A percentile compares a stretch with the other conserved stretches of the same genome.
These are phyloP conservation scores for Emydoidea blandingii DNA, from an alignment of 2,797 vertebrate genomes.

Conservation along the genomic window DNA sequence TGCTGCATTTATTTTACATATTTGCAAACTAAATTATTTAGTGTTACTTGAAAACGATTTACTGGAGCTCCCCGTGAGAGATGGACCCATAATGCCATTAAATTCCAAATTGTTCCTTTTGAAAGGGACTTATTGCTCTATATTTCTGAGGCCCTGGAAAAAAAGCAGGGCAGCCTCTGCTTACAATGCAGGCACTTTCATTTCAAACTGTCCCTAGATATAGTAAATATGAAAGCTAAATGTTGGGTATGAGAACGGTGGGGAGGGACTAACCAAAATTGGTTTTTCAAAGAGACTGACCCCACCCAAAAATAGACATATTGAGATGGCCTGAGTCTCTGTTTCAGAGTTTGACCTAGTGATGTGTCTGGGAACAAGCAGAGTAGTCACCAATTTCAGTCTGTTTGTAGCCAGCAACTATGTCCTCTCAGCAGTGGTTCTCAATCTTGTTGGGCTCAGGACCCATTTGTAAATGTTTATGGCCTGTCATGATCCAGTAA, in stretches of 20 bases:
- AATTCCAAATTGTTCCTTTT: neutral
- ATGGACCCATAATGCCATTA: neutral
- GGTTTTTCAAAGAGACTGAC: neutral
- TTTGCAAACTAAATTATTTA: neutral
- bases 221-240: neutral
- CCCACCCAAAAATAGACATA: neutral
- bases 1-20: neutral
- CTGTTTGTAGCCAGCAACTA: neutral
- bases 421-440: neutral
- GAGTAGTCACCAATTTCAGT: neutral
- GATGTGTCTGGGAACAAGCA: neutral
- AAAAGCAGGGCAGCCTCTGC: neutral
- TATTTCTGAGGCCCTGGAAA: neutral
- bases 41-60: neutral
- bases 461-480: no score
- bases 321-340: neutral
- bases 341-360: neutral
- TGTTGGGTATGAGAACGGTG: neutral
- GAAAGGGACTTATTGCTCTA: fast-evolving
- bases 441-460: no score
- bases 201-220: neutral
- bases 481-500: no score
- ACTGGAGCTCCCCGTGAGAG: neutral
- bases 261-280: no score
- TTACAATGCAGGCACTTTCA: constrained; percentile 9